Conservation (phyloP, 2,888 invertebrate genomes). For the Heliconius aoede region DNA sequence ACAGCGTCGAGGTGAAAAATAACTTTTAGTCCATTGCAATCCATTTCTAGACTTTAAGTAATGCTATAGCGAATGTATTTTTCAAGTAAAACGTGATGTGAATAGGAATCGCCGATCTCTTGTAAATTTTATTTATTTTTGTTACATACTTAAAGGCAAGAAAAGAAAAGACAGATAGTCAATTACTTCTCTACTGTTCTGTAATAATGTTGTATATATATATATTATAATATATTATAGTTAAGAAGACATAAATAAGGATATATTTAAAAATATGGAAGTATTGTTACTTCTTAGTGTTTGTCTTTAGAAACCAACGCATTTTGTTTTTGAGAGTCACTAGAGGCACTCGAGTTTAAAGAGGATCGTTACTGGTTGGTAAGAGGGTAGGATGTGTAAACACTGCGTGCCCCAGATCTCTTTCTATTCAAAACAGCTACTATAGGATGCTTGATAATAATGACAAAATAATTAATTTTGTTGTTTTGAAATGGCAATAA, state of each 20-base stretch:
- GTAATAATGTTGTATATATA: no score
- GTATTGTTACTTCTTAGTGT: slow-evolving; percentile 17
- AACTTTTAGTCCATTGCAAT: slow-evolving; percentile 17
- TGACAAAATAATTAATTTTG: background rate
- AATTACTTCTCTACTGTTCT: no score
- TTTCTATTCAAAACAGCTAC: slow-evolving; percentile 24
- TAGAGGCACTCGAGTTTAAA: slow-evolving; percentile 25
- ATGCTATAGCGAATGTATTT: slow-evolving; percentile 20
- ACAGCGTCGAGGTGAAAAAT: slow-evolving; percentile 18
- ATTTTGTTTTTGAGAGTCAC: slow-evolving; percentile 29
- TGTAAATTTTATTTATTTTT: background rate
- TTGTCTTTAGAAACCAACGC: slow-evolving; percentile 15
- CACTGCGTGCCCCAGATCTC: slow-evolving; percentile 26
- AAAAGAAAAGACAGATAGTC: no score
- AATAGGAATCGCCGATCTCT: background rate
- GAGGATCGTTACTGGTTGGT: slow-evolving; percentile 29
- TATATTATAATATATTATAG: no score
- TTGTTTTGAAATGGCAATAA: background rate
- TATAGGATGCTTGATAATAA: background rate
- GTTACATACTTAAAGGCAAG: background rate
- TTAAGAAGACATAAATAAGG: background rate
- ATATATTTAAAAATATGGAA: slow-evolving; percentile 10
- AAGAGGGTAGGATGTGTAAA: slow-evolving; percentile 26
- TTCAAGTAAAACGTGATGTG: slow-evolving; percentile 18
- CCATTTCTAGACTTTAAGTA: slow-evolving; percentile 21